phyloP scores from a whole-genome alignment of 2,888 invertebrate genomes.

The Amphipyra berbera region DNA sequence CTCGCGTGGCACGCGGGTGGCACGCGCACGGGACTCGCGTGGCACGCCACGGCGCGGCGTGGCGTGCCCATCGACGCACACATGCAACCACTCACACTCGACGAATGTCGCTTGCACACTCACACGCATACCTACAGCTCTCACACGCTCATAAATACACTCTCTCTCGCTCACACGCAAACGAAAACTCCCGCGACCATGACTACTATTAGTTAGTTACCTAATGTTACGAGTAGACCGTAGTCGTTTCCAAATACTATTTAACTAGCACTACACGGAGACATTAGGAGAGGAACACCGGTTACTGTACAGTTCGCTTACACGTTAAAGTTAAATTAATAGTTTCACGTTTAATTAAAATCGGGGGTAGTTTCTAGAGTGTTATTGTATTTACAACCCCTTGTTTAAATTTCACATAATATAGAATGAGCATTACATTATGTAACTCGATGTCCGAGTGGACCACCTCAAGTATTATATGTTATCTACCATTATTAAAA shows the following conservation, averaged over 20 bases:
- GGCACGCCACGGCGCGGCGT: constrained; percentile 45
- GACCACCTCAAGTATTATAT: constrained; percentile 74
- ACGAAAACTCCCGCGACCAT: constrained; percentile 70
- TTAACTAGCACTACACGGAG: constrained; percentile 85
- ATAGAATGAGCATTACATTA: constrained; percentile 86
- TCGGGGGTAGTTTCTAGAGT: constrained; percentile 75
- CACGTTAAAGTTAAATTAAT: constrained; percentile 76
- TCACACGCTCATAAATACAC: constrained; percentile 53
- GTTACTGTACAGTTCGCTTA: constrained; percentile 87
- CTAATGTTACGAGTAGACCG: constrained; percentile 79
- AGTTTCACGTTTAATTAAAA: constrained; percentile 81
- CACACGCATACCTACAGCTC: constrained; percentile 46
- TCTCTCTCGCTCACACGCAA: constrained; percentile 63
- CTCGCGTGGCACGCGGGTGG: constrained; percentile 8
- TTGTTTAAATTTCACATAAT: constrained; percentile 72
- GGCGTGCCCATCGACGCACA: constrained; percentile 49
- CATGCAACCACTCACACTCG: constrained; percentile 54
- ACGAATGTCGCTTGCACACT: constrained; percentile 50
- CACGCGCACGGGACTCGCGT: too few species aligned
- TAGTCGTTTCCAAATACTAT: constrained; percentile 79
- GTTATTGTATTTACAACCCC: constrained; percentile 85
- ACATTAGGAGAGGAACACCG: constrained; percentile 88
- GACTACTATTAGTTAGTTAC: constrained; percentile 76
- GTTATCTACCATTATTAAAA: constrained; percentile 85
- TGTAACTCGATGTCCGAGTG: constrained; percentile 81